Percentiles rank a stretch among this genome's conserved stretches.
These are phyloP conservation scores for Anas bahamensis DNA, from an alignment of 2,797 vertebrate genomes.

Conservation along the genomic window DNA sequence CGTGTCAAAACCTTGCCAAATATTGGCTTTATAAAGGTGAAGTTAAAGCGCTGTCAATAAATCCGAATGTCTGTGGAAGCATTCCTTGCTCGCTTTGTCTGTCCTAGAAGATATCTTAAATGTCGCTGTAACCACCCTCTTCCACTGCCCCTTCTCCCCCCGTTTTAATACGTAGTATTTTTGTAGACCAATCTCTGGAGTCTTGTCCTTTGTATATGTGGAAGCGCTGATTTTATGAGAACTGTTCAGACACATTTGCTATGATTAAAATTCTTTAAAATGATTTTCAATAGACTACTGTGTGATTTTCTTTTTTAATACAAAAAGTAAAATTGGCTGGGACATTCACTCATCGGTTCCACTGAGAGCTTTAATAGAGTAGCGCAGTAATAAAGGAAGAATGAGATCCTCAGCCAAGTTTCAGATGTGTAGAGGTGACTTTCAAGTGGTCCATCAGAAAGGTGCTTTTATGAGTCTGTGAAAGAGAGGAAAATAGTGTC, in stretches of 20 bases:
- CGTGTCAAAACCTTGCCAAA: slow-evolving; percentile 69
- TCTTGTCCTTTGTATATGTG: slow-evolving; percentile 72
- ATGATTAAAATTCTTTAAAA: slow-evolving; percentile 77
- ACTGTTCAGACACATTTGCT: slow-evolving; percentile 72
- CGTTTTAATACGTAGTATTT: slow-evolving; percentile 68
- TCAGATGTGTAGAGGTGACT: slow-evolving; percentile 58
- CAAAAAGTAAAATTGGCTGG: background rate
- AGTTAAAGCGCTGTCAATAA: slow-evolving; percentile 70
- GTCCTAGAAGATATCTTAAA: slow-evolving; percentile 57
- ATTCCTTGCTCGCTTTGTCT: slow-evolving; percentile 66
- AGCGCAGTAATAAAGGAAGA: slow-evolving; percentile 24
- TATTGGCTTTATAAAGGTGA: slow-evolving; percentile 68
- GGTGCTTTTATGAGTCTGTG: background rate
- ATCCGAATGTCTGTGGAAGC: slow-evolving; percentile 68
- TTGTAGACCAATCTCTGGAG: slow-evolving; percentile 62
- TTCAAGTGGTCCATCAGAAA: slow-evolving; percentile 34
- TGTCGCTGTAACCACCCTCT: background rate
- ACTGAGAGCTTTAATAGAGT: slow-evolving; percentile 60
- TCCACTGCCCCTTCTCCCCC: background rate
- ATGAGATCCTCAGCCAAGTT: slow-evolving; percentile 24
- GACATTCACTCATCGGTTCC: slow-evolving; percentile 18
- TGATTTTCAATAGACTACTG: slow-evolving; percentile 57
- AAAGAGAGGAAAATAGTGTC: background rate
- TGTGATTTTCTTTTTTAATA: slow-evolving; percentile 8
- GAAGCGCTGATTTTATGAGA: slow-evolving; percentile 72